These are phyloP conservation scores for Dipodomys spectabilis DNA, from an alignment of 2,113 vertebrate species.

Conservation along the genomic window DNA sequence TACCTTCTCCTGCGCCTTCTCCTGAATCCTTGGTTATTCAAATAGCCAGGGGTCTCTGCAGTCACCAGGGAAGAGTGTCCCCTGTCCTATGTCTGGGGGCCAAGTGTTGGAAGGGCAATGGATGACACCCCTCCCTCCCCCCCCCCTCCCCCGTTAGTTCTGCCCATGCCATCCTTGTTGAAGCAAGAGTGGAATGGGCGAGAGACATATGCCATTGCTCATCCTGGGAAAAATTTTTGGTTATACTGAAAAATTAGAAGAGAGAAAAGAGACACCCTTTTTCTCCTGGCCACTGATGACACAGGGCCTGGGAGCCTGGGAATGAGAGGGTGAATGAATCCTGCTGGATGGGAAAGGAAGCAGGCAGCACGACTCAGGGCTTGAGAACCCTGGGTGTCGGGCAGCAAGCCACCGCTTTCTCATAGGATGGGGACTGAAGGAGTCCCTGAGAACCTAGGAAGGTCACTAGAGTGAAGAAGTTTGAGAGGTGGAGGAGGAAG, in stretches of 20 bases:
- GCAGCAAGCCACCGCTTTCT: constrained; percentile 67
- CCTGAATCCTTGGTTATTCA: constrained; percentile 28
- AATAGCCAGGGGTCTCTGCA: constrained; percentile 60
- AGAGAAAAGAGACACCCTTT: constrained; percentile 69
- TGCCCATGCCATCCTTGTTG: constrained; percentile 51
- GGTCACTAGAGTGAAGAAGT: constrained; percentile 67
- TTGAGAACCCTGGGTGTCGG: constrained; percentile 57
- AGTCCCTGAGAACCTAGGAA: constrained; percentile 69
- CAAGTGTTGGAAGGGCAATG: constrained; percentile 40
- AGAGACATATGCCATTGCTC: constrained; percentile 25
- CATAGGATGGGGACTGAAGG: background rate
- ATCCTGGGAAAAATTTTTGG: constrained; percentile 79
- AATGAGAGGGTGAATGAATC: constrained; percentile 52
- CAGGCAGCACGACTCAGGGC: constrained; percentile 75
- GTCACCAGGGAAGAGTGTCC: background rate
- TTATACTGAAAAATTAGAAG: constrained; percentile 74
- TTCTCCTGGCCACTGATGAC: constrained; percentile 49
- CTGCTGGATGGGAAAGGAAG: constrained; percentile 48
- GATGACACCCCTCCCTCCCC: background rate
- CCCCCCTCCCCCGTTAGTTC: constrained; percentile 25
- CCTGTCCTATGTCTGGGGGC: constrained; percentile 58
- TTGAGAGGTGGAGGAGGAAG: constrained; percentile 56
- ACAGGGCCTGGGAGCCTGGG: constrained; percentile 18
- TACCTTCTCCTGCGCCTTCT: constrained; percentile 52
- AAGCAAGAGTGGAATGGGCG: constrained; percentile 15